Evolutionary conservation across 2,888 invertebrate genomes (phyloP), one percentile per base, ranked within the genome.

Genomic region (Cosmia pyralina): DNA sequence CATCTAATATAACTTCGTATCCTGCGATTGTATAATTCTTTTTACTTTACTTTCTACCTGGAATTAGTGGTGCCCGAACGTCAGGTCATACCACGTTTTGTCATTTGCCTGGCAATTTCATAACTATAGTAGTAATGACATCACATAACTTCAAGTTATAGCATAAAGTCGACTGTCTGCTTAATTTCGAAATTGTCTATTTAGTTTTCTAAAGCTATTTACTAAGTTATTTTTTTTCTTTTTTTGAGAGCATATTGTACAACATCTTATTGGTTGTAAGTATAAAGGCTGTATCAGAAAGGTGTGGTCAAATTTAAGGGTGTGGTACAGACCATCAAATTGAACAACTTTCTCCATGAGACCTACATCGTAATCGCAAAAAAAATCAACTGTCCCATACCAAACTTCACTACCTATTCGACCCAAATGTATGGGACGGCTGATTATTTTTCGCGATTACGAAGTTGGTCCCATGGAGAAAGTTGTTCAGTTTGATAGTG

Each of bases 1-100:
- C 10, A 10, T 63, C 48, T 63, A 81, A 59, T 69, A 67, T 69
- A 67, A 60, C 53, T 69, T 50, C 44, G 63, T 66, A 77, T 78
- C 81, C 83, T 78, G 70, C 38, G 62, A 69, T 85, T 85, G 75
- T 75, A 78, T 81, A 75, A 83, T 79, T 72, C 22, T 80, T 72
- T 82, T 70, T 64, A 69, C 22, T 46, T 55, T 22, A 68, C 79
- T 84, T 84, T 83, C 82, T 81, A 74, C 17, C 22, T 71, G 48
- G 57, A 72, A 72, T 63, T 53, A 65, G 48, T 68, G 65, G 34
- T 53, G 28, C 28, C n/a, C 15, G 1, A 59, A 50, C n/a, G 19
- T 52, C 38, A 59, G 69, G n/a, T 64, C 67, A 67, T 52, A 69
- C 50, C 65, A 60, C 62, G 41, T 62, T 73, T 67, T 50, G 64